Conservation (phyloP, 2,113 vertebrate species). For the Hippocampus mohnikei region DNA sequence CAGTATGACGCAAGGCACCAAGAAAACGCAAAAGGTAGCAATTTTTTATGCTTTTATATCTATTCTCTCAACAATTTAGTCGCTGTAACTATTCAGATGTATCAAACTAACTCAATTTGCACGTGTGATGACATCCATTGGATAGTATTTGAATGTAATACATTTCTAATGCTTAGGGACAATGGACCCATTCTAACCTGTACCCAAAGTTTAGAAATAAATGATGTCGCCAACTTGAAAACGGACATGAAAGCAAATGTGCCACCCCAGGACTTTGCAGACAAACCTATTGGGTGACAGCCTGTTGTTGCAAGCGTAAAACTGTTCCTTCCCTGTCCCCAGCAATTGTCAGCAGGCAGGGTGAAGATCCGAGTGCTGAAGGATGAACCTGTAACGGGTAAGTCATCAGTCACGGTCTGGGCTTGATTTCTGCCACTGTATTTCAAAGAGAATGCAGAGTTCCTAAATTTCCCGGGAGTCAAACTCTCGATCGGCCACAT, state of each 20-base stretch:
- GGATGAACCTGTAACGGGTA: slow-evolving; percentile 67
- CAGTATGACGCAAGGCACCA: slow-evolving; percentile 35
- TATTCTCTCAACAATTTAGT: not conserved
- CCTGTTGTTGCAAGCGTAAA: not conserved
- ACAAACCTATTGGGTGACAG: not conserved
- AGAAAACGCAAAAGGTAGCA: slow-evolving; percentile 76
- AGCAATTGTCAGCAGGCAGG: slow-evolving; percentile 79
- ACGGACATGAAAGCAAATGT: not conserved
- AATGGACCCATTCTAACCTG: not conserved
- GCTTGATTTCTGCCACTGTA: not conserved
- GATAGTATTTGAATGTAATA: not conserved
- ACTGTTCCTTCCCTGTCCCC: slow-evolving; percentile 30
- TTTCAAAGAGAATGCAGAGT: not conserved
- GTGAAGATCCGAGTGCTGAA: slow-evolving; percentile 82
- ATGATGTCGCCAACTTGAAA: not conserved
- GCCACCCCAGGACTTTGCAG: not conserved
- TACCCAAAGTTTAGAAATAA: not conserved
- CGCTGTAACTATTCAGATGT: not conserved
- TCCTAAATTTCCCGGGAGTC: not conserved
- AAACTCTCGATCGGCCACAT: not conserved
- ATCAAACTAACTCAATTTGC: not conserved
- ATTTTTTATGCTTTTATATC: not conserved
- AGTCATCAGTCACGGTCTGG: slow-evolving; percentile 13
- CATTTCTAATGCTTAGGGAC: not conserved
- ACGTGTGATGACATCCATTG: not conserved